Base-by-base conservation (phyloP, 1,140 invertebrate genomes). In the Saccostrea cuccullata region DNA sequence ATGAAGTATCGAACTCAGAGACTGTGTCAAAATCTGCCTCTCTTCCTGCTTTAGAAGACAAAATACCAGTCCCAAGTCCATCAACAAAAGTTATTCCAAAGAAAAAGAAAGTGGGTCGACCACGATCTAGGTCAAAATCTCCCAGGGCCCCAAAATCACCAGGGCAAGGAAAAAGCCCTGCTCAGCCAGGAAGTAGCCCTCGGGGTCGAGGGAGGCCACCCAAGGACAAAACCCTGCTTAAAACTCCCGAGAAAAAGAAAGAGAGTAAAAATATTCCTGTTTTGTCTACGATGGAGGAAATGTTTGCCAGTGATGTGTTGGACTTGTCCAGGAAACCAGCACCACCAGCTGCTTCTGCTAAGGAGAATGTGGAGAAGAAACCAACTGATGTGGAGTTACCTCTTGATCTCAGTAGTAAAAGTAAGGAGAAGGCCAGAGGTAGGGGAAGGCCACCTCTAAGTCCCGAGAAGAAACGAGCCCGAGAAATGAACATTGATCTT, bases 71-170 rank as follows among this genome's bases (percentile, higher is more conserved):
- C 15, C 40, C 82, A 17, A 55, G 55, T n/a, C 15, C 55, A 55
- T 84, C 82, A 23, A 23, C n/a, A 55, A 17, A 84, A 84, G 40
- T 55, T 84, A 36, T 20, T 13, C 85, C 90, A 73, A 93, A 85
- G 93, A 94, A 92, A 92, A 94, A 77, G 55, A 70, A 82, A 64
- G 40, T 86, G 36, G 83, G 77, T 12, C 87, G 84, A 83, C 96
- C 93, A 95, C 95, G 94, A 88, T 88, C 89, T 90, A 89, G 89
- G 89, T 60, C 89, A 87, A 88, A 85, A 30, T 83, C 84, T n/a
- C 87, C 73, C 15, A 40, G 67, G 15, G 73, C 58, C 36, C 64
- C 85, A 56, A 90, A 90, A 58, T 90, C 89, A 11, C 89, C 89
- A 47, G 84, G 26, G 12, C 73, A 85, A 73, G 89, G 84, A 23